A percentile compares a stretch with the other conserved stretches of the same genome.
Evolutionary conservation across 2,113 vertebrate species (phyloP).

Genomic region (Clarias gariepinus): DNA sequence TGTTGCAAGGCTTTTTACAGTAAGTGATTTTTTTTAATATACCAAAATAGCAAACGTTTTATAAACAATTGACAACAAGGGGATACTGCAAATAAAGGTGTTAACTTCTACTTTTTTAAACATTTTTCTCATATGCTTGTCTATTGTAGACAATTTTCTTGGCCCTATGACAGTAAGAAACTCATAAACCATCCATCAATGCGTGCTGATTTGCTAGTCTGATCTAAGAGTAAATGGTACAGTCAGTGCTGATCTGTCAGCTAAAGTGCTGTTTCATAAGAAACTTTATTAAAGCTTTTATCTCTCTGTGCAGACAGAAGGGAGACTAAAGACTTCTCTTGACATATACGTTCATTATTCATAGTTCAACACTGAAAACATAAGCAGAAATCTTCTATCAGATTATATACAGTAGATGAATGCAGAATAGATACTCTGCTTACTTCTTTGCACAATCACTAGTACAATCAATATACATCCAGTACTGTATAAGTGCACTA

Average conservation of each 20-base stretch:
- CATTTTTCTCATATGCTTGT: background rate
- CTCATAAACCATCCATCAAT: background rate
- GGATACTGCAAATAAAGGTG: background rate
- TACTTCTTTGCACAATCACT: background rate
- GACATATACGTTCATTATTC: background rate
- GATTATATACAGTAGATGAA: background rate
- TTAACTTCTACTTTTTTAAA: background rate
- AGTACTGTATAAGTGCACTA: background rate
- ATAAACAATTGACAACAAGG: background rate
- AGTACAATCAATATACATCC: background rate
- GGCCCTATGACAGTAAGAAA: background rate
- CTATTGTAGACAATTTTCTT: background rate
- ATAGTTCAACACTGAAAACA: background rate
- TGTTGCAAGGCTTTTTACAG: background rate
- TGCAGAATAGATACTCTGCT: background rate
- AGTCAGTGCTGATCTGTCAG: background rate
- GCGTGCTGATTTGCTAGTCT: background rate
- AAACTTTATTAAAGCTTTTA: background rate
- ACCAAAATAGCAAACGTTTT: background rate
- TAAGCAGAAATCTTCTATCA: background rate
- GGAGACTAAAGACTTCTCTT: background rate
- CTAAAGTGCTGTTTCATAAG: background rate
- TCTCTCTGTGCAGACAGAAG: background rate
- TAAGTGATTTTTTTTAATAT: background rate
- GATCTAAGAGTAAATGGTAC: background rate